Evolutionary conservation across 2,797 vertebrate genomes (phyloP).

Genomic region (Catharus ustulatus): DNA sequence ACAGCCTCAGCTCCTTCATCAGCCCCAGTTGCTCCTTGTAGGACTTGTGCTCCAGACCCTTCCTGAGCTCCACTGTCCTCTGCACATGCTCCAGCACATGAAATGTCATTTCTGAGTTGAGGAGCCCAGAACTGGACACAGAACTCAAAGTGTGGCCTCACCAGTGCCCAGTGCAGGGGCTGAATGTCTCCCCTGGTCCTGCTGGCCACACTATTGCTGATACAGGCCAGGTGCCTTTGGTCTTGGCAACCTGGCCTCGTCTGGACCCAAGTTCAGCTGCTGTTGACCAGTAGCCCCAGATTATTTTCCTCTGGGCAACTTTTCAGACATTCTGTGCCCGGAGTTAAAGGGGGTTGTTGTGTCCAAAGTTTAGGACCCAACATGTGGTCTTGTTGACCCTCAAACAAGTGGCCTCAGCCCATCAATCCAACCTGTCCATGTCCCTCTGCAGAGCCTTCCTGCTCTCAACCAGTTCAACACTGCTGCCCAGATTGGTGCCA

Average conservation of each 20-base stretch:
- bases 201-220: neutral
- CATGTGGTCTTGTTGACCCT: neutral
- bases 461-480: neutral
- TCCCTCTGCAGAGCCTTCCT: neutral
- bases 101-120: neutral
- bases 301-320: neutral
- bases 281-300: fast-evolving
- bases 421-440: fast-evolving
- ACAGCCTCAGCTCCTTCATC: neutral
- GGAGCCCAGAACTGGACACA: neutral
- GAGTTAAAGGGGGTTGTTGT: neutral
- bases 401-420: too few relatives aligned
- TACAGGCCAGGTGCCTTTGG: neutral
- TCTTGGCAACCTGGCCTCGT: neutral
- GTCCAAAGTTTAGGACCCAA: too few relatives aligned
- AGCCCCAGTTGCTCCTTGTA: neutral
- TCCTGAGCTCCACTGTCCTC: fast-evolving
- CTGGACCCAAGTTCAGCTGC: neutral
- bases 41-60: neutral
- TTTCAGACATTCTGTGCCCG: neutral
- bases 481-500: neutral
- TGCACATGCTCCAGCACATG: fast-evolving
- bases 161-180: neutral
- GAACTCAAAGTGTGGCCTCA: neutral
- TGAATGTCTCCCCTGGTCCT: neutral